Evolutionary conservation across 37 sponge, comb jelly and placozoan genomes (phyloP).

Genomic region (Bolinopsis microptera): DNA sequence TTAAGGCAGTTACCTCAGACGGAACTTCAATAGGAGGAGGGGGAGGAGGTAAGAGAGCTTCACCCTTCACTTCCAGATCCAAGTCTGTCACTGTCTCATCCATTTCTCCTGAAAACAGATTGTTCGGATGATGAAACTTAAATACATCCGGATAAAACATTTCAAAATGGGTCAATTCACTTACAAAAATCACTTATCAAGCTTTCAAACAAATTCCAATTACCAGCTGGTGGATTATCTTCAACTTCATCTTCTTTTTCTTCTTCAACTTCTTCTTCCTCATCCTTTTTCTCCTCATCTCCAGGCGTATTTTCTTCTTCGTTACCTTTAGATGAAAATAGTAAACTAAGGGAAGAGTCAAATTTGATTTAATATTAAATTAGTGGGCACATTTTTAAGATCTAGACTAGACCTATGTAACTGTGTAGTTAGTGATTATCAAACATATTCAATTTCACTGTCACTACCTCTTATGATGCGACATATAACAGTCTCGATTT

Average conservation of each 20-base stretch:
- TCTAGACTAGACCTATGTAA: too few species aligned
- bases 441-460: too few species aligned
- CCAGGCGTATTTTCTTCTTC: not conserved
- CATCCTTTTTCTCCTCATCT: not conserved
- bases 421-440: too few species aligned
- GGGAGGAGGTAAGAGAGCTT: constrained; percentile 48
- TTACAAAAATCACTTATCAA: too few species aligned
- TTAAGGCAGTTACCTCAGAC: constrained; percentile 58
- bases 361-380: too few species aligned
- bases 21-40: constrained; percentile 25
- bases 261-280: not conserved
- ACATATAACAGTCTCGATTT: too few species aligned
- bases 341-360: too few species aligned
- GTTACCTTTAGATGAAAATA: too few species aligned
- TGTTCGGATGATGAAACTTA: not conserved
- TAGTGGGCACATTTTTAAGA: too few species aligned
- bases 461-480: too few species aligned
- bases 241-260: not conserved
- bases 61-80: constrained; percentile 20
- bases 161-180: too few species aligned
- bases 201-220: too few species aligned
- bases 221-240: not conserved
- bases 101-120: not conserved
- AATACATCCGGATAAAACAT: not conserved
- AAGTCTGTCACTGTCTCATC: not conserved